Conservation (phyloP, 2,113 vertebrate species). For the Dipodomys stephensi region DNA sequence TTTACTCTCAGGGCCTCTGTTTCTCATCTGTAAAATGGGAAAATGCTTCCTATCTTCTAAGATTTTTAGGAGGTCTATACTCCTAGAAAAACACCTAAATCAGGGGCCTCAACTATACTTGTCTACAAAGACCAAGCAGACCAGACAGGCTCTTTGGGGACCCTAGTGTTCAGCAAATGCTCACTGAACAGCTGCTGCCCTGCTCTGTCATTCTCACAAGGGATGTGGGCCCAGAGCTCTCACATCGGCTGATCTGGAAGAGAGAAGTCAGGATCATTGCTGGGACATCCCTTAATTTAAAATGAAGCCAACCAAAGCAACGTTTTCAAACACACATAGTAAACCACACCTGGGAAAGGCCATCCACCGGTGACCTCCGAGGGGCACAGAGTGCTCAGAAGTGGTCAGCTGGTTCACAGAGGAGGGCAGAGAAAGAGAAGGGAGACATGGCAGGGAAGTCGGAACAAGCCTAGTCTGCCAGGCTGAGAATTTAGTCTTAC, state of each 20-base stretch:
- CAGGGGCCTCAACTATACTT: not conserved
- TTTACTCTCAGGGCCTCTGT: not conserved
- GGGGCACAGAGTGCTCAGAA: not conserved
- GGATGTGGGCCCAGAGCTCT: not conserved
- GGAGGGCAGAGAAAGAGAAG: not conserved
- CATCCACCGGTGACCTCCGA: not conserved
- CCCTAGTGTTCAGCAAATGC: not conserved
- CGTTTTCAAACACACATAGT: not conserved
- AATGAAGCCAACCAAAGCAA: not conserved
- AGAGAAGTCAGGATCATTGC: not conserved
- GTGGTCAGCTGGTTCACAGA: not conserved
- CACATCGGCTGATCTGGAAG: not conserved
- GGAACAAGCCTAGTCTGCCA: not conserved
- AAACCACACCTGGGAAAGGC: not conserved
- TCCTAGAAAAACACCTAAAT: not conserved
- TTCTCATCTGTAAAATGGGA: conserved; percentile 1
- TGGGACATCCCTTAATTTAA: not conserved
- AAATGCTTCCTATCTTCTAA: not conserved
- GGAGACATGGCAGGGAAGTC: not conserved
- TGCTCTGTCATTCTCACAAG: not conserved
- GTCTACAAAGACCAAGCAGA: not conserved
- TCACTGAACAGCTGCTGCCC: not conserved
- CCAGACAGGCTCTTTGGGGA: not conserved
- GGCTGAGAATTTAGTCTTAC: not conserved
- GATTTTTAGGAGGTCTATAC: not conserved